Conservation (phyloP, 1,140 invertebrate genomes). For the Drosophila subpulchrella region DNA sequence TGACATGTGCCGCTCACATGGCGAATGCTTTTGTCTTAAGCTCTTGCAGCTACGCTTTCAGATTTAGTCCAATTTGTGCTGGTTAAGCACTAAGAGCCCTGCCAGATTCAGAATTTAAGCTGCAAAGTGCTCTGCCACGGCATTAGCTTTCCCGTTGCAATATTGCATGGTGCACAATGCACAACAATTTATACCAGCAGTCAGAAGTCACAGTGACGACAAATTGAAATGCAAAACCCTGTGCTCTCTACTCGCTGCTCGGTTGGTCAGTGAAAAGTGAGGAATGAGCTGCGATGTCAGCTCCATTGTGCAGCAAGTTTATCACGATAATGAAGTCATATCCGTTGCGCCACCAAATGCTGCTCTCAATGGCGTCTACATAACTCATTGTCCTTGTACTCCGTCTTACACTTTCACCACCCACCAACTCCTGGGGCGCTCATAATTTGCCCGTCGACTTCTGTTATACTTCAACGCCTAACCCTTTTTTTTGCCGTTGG, state of each 20-base stretch:
- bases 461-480: constrained; percentile 68
- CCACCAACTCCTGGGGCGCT: constrained; percentile 14
- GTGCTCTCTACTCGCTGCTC: neutral
- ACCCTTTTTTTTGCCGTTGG: constrained; percentile 41
- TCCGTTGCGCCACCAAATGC: constrained; percentile 33
- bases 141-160: constrained; percentile 25
- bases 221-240: constrained; percentile 49
- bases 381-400: constrained; percentile 54
- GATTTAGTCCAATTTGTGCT: constrained; percentile 49
- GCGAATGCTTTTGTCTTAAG: constrained; percentile 49
- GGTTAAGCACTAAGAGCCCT: constrained; percentile 33
- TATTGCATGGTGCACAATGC: neutral
- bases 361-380: constrained; percentile 60
- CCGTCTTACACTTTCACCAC: constrained; percentile 15
- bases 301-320: constrained; percentile 63
- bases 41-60: constrained; percentile 44
- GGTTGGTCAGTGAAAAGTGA: constrained; percentile 36
- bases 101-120: constrained; percentile 38
- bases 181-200: constrained; percentile 25
- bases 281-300: constrained; percentile 34
- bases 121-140: constrained; percentile 34
- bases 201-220: constrained; percentile 8
- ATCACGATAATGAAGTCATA: constrained; percentile 78
- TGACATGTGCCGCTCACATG: constrained; percentile 52
- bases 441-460: constrained; percentile 76